phyloP scores from a whole-genome alignment of 1,140 invertebrate species.

The Hetaerina americana region DNA sequence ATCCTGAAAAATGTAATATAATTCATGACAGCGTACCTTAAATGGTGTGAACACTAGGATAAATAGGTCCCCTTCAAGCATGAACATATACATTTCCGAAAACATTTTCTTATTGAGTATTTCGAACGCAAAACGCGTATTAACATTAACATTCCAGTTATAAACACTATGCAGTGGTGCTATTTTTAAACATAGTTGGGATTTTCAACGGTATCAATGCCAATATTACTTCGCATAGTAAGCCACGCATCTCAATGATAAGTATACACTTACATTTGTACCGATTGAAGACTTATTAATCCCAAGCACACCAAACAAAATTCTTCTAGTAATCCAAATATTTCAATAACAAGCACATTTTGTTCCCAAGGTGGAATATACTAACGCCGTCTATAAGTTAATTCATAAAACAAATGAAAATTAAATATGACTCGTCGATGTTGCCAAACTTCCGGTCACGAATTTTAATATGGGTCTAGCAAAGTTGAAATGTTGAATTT shows the following conservation, averaged over 20 bases:
- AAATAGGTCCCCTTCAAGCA: too few relatives aligned
- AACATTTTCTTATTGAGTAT: too few relatives aligned
- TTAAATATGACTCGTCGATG: neutral
- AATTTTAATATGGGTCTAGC: too few relatives aligned
- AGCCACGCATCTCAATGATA: neutral
- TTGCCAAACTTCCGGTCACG: too few relatives aligned
- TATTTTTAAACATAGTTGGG: neutral
- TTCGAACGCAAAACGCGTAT: too few relatives aligned
- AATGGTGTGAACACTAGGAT: too few relatives aligned
- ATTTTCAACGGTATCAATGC: neutral
- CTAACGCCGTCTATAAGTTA: neutral
- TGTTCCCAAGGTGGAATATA: neutral
- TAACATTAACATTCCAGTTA: neutral
- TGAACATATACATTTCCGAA: too few relatives aligned
- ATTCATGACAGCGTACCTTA: too few relatives aligned
- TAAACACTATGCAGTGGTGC: neutral
- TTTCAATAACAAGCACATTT: neutral
- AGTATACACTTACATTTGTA: neutral
- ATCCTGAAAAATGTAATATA: too few relatives aligned
- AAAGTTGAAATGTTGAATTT: too few relatives aligned
- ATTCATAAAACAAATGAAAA: neutral
- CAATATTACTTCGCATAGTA: neutral
- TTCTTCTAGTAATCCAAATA: neutral
- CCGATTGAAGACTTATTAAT: neutral
- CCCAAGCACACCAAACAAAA: neutral